Conservation (phyloP, 1,140 invertebrate genomes). For the Aphelenchoides fujianensis region DNA sequence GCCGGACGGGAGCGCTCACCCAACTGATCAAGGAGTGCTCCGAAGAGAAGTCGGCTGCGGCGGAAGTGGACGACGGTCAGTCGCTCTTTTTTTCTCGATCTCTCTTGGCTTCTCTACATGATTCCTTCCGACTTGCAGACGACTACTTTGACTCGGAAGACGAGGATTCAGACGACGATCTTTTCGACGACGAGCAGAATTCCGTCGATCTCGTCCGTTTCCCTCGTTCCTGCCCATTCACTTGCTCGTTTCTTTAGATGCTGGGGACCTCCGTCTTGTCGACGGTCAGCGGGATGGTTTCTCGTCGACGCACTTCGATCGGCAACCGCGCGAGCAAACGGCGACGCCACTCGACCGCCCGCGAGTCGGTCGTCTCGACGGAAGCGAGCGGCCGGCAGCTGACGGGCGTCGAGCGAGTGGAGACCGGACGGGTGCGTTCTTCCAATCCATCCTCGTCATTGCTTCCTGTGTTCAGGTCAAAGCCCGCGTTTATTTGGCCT, state of each 20-base stretch:
- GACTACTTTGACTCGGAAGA: slow-evolving; percentile 10
- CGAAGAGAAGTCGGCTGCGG: slow-evolving; percentile 30
- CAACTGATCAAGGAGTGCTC: slow-evolving; percentile 49
- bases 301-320: slow-evolving; percentile 32
- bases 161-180: slow-evolving; percentile 4
- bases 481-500: slow-evolving; percentile 44
- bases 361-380: slow-evolving; percentile 30
- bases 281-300: slow-evolving; percentile 56
- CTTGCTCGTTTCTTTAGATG: slow-evolving; percentile 29
- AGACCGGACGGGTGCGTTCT: slow-evolving; percentile 54
- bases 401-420: slow-evolving; percentile 49
- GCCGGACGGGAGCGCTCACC: slow-evolving; percentile 44
- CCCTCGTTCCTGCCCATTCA: too few relatives aligned
- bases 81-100: too few relatives aligned
- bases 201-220: too few relatives aligned
- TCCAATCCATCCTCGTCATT: neutral
- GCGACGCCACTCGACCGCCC: slow-evolving; percentile 35
- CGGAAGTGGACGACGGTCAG: neutral
- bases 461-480: slow-evolving; percentile 49
- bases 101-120: too few relatives aligned
- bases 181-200: slow-evolving; percentile 33
- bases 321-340: slow-evolving; percentile 14
- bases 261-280: slow-evolving; percentile 55
- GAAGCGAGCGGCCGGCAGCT: slow-evolving; percentile 27
- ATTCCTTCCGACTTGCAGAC: too few relatives aligned